A percentile compares a stretch with the other conserved stretches of the same genome.
These are phyloP conservation scores for Cavia porcellus DNA, from an alignment of 2,113 vertebrate species.

Conservation along the genomic window DNA sequence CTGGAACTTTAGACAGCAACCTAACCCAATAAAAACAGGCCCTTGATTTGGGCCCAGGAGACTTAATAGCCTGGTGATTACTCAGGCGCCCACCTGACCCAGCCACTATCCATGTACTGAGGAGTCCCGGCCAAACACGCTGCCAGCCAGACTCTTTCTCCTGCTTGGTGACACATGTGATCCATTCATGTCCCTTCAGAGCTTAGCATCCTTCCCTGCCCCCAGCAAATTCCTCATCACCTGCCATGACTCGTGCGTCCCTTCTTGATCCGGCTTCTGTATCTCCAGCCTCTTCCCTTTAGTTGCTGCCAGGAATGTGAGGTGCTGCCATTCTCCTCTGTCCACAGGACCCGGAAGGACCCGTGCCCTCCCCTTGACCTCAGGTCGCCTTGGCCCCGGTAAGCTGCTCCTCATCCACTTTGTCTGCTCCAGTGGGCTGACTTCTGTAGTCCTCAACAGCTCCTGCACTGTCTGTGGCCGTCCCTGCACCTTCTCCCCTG, in stretches of 20 bases:
- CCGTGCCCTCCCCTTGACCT: neutral
- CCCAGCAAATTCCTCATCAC: neutral
- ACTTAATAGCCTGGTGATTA: neutral
- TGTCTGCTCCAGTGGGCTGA: neutral
- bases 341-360: neutral
- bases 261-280: neutral
- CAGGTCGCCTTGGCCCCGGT: neutral
- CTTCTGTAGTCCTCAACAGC: neutral
- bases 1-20: neutral
- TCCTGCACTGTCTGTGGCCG: neutral
- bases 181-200: neutral
- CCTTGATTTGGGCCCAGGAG: neutral
- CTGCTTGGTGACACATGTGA: neutral
- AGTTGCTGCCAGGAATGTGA: neutral
- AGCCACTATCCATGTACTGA: neutral
- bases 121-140: neutral
- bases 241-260: too few species aligned
- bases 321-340: neutral
- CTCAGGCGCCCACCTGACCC: neutral
- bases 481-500: neutral
- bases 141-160: neutral
- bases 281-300: neutral
- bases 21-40: neutral
- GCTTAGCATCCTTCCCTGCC: neutral
- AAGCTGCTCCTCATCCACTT: neutral